A percentile compares a stretch with the other conserved stretches of the same genome.
Conservation (phyloP, 2,113 vertebrate species). For the Limnothrissa miodon region DNA sequence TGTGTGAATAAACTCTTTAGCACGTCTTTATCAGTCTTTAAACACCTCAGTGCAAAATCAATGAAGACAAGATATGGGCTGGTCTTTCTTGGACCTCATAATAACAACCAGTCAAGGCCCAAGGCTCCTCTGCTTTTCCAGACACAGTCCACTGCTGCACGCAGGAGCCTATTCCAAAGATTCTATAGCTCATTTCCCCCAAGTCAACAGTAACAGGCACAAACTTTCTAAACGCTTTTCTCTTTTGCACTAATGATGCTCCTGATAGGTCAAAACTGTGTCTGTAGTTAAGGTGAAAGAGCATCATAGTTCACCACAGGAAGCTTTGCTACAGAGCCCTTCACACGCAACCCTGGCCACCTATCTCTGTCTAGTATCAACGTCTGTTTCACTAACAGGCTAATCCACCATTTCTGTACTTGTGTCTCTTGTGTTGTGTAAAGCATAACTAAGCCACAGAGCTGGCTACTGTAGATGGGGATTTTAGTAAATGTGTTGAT, state of each 20-base stretch:
- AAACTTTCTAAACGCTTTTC: background rate
- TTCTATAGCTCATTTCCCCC: background rate
- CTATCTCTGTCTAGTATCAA: background rate
- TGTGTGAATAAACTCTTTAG: background rate
- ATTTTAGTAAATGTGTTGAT: background rate
- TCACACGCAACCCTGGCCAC: background rate
- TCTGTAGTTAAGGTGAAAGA: background rate
- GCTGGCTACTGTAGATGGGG: background rate
- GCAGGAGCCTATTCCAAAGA: background rate
- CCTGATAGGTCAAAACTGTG: background rate
- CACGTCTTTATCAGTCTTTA: background rate
- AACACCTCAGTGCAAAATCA: background rate
- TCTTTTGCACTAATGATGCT: background rate
- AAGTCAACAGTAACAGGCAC: background rate
- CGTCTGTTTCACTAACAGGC: background rate
- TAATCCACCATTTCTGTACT: background rate
- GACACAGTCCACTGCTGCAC: background rate
- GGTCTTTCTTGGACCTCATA: background rate
- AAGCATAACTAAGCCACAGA: background rate
- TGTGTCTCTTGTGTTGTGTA: background rate
- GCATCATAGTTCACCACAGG: slow-evolving; percentile 7
- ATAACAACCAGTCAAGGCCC: background rate
- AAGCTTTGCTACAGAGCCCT: background rate
- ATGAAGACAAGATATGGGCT: background rate
- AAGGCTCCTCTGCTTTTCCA: background rate